These are phyloP conservation scores for Sarcophaga caerulescens DNA, from an alignment of 2,888 invertebrate genomes.

Conservation along the genomic window DNA sequence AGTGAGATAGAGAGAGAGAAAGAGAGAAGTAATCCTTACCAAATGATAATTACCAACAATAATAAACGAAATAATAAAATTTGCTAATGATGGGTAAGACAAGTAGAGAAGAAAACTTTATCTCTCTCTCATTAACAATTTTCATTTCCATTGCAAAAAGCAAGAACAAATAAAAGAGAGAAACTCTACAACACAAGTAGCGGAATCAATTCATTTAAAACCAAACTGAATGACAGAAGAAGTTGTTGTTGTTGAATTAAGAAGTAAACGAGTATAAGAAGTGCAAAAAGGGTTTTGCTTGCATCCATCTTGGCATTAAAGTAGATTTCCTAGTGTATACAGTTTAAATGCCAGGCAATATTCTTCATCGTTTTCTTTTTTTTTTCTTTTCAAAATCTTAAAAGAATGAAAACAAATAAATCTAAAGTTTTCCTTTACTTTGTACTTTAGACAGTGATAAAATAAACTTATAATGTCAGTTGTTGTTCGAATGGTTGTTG, in stretches of 20 bases:
- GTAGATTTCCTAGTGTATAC: neutral
- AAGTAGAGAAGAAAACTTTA: neutral
- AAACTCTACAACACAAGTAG: conserved; percentile 48
- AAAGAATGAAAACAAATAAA: conserved; percentile 33
- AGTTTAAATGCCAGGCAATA: no score
- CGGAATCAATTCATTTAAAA: conserved; percentile 66
- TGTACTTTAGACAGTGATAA: conserved; percentile 17
- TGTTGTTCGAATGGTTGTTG: neutral
- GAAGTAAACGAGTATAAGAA: neutral
- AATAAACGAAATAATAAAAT: conserved; percentile 44
- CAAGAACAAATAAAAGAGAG: neutral
- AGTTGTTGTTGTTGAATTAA: neutral
- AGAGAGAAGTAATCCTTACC: conserved; percentile 6
- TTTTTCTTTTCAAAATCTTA: neutral
- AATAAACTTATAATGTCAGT: conserved; percentile 50
- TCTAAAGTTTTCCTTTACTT: neutral
- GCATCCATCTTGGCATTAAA: conserved; percentile 1
- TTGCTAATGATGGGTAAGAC: conserved; percentile 37
- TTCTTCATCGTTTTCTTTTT: no score
- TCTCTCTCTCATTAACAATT: neutral
- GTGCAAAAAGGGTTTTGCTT: conserved; percentile 17
- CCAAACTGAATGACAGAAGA: conserved; percentile 43
- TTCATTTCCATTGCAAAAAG: neutral
- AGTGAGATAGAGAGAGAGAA: no score
- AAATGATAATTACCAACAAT: conserved; percentile 55